Conservation (phyloP, 2,888 invertebrate genomes). For the Acanthosepion lycidas region DNA sequence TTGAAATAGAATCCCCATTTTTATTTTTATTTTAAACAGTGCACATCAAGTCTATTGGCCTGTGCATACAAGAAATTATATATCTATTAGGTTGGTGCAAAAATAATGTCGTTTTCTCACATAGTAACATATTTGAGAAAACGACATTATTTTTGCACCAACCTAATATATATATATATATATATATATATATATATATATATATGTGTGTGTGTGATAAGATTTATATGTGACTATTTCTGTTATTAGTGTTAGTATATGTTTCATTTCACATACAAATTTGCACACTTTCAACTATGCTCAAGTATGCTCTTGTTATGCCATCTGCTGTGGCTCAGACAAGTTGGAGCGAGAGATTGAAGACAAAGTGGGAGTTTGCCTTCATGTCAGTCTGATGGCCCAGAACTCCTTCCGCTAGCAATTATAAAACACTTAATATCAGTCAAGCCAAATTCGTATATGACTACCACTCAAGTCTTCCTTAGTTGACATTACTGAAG, state of each 20-base stretch:
- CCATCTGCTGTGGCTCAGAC: not conserved
- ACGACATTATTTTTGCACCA: no score
- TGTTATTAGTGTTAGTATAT: not conserved
- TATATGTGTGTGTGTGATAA: no score
- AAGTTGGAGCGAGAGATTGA: not conserved
- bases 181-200: no score
- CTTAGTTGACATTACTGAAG: not conserved
- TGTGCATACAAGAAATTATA: no score
- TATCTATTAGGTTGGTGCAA: no score
- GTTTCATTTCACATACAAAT: not conserved
- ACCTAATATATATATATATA: no score
- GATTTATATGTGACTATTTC: not conserved
- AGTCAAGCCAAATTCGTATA: not conserved
- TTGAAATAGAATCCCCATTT: no score
- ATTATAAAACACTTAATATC: not conserved
- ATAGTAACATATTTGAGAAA: no score
- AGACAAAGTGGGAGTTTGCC: not conserved
- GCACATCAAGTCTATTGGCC: no score
- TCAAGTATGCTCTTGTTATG: not conserved
- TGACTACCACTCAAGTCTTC: not conserved
- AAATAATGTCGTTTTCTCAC: no score
- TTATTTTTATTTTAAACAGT: no score
- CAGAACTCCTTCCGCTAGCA: not conserved
- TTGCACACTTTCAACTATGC: not conserved
- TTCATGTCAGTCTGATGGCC: not conserved